Conservation (phyloP, 2,113 vertebrate species). For the Himantopus leucocephalus region DNA sequence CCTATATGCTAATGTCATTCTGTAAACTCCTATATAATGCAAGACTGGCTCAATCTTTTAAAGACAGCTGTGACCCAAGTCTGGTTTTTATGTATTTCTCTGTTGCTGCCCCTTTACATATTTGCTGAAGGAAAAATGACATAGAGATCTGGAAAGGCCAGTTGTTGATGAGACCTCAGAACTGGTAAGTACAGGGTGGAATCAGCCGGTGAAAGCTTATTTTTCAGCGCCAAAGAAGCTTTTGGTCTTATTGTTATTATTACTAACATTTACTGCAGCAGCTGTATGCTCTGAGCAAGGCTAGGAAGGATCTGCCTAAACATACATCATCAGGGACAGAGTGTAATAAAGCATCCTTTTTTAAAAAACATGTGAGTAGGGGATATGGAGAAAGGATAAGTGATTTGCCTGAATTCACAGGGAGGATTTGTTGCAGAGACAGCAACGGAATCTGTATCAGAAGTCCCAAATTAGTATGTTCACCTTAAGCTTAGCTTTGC, state of each 20-base stretch:
- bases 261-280: slow-evolving; percentile 27
- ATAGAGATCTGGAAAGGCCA: background rate
- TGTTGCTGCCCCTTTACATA: background rate
- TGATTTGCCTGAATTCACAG: background rate
- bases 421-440: background rate
- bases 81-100: background rate
- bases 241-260: slow-evolving; percentile 18
- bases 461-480: background rate
- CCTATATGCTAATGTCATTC: background rate
- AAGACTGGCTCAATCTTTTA: background rate
- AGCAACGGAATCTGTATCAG: background rate
- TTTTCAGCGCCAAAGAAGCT: slow-evolving; percentile 24
- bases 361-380: background rate
- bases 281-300: slow-evolving; percentile 9
- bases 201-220: background rate
- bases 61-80: background rate
- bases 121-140: background rate
- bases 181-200: background rate
- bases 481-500: background rate
- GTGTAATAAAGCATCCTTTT: background rate
- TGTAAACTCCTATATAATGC: background rate
- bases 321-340: background rate
- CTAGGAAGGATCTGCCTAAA: slow-evolving; percentile 35
- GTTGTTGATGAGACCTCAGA: background rate
- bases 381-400: background rate